Conservation (phyloP, 2,113 vertebrate genomes). For the Tringa solitaria region DNA sequence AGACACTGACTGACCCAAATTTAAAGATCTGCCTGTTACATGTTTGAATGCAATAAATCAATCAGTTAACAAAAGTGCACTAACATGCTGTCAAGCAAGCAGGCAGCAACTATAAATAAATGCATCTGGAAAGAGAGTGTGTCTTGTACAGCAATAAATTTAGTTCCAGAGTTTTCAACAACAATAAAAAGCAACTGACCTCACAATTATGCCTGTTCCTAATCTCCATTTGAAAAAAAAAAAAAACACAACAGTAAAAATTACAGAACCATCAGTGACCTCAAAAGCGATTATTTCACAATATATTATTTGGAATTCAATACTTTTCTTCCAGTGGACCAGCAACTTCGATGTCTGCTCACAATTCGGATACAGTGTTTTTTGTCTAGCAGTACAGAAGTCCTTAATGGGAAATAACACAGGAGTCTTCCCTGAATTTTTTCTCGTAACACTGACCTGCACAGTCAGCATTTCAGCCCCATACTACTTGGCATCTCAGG, state of each 20-base stretch:
- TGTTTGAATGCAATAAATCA: background rate
- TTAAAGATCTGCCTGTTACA: background rate
- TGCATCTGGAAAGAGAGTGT: background rate
- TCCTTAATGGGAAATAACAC: background rate
- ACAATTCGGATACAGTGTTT: background rate
- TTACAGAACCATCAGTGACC: background rate
- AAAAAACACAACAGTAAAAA: background rate
- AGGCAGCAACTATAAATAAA: background rate
- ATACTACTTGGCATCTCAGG: background rate
- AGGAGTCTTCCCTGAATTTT: background rate
- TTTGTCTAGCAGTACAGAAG: background rate
- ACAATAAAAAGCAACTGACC: background rate
- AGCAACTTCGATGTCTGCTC: background rate
- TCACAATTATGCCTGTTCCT: background rate
- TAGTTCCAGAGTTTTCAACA: background rate
- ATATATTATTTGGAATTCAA: background rate
- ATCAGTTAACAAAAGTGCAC: background rate
- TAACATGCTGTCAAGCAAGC: background rate
- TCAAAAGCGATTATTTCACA: background rate
- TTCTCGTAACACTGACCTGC: background rate
- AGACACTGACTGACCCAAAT: background rate
- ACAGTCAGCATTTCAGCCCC: background rate
- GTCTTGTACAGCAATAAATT: background rate
- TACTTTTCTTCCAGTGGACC: background rate
- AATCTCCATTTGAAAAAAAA: background rate